Evolutionary conservation across 2,888 invertebrate genomes (phyloP), one percentile per base, ranked within the genome.

Genomic region (Lymantria dispar): DNA sequence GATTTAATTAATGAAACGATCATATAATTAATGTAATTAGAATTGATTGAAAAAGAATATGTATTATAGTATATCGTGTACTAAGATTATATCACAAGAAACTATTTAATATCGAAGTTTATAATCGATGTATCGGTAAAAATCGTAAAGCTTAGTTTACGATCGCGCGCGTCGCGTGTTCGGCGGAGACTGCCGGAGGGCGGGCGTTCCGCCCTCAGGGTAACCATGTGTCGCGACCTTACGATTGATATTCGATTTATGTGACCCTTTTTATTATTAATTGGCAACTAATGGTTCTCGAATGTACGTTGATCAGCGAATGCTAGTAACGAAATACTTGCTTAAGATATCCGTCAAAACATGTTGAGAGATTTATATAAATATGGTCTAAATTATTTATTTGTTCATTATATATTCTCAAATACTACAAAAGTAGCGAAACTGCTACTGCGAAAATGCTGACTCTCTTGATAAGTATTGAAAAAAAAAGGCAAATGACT

Each of bases 121-220:
- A 39, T 56, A 52, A 64, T 69, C 64, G 68, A 69, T 62, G 56
- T 64, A 57, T 66, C 54, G 56, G 50, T 56, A 56, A 49, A 39
- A 52, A 66, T 57, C 66, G 69, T 69, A 66, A 58, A 56, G 55
- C 40, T 50, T 11, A 48, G 61, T 62, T 75, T 64, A 72, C 77
- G 78, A 72, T 75, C 82, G 80, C 74, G 70, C 79, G 67, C 80
- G 83, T 54, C 81, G 85, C 81, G 81, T 69, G 83, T 75, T 76
- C 77, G 72, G 62, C 67, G 68, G 74, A 61, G 78, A 89, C 90
- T 89, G 89, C 33, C 33, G 33, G 76, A 85, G 88, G 89, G 88
- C 87, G 86, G 83, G 71, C 70, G 68, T 58, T 68, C 78, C 82
- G 85, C 87, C 87, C 87, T 80, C 74, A 73, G 87, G 85, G 77